Base-by-base conservation (phyloP, 2,113 vertebrate species). In the Larimichthys crocea region DNA sequence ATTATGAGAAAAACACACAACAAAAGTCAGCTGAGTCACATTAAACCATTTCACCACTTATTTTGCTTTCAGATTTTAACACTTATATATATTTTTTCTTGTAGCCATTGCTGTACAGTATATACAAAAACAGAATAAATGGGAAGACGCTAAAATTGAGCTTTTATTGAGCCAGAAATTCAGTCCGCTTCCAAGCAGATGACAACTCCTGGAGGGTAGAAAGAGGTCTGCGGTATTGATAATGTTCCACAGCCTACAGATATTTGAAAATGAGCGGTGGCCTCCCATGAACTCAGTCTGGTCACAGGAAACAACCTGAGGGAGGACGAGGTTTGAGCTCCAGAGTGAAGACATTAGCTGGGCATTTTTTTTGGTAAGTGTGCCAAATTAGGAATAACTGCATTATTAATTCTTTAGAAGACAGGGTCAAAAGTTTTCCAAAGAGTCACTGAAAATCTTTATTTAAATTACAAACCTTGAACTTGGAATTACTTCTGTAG, bases 401-500 rank as follows among this genome's bases (percentile, higher is more conserved):
- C 17, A 70, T 35, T 29, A 20, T 31, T 20, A 16, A 35, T 53
- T 20, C 24, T 67, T 22, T 50, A 63, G 42, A 59, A 63, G 48
- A 22, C 1, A 1, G 40, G 20, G 20, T 66, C 31, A 4, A 74
- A 65, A 65, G 31, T 79, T 62, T 53, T 56, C 29, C 24, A 50
- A 24, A 59, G 49, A 31, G 15, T 52, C 50, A 22, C 15, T 1
- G 14, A 69, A 77, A 66, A 56, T 26, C 46, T 31, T 52, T 50
- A 29, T 74, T 31, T 10, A 50, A 70, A 78, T 65, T 48, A 35
- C 2, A 24, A n/a, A 57, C 22, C 46, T 56, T 11, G 15, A 64
- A 40, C 29, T 64, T 57, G 73, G 59, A 70, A 65, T 72, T 71
- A 81, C 78, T 86, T 79, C 73, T 46, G 24, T 56, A 31, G 56